Evolutionary conservation across 1,140 invertebrate species (phyloP), one percentile per base, ranked within the genome.

Genomic region (Leptinotarsa undecemlineata): DNA sequence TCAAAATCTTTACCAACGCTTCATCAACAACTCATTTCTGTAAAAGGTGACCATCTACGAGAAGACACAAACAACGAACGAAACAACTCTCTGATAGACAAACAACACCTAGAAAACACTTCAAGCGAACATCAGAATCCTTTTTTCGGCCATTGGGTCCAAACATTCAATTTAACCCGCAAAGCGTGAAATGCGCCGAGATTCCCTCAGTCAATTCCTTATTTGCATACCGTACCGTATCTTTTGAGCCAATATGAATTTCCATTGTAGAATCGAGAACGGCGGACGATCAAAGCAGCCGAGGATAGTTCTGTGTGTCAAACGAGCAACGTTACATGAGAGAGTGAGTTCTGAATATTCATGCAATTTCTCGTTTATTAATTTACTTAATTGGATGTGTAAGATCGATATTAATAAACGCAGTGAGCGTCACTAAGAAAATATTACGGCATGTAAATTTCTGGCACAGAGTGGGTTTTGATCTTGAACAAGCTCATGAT

Each of bases 181-280:
- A 57, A 57, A 57, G 51, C 51, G 17, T 57, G 51, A 57, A 57
- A 57, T 57, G 51, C 51, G 4, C 51, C 17, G 51, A 19, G 51
- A 57, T 57, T 57, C n/a, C 51, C 15, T 57, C 51, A 57, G 51
- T 57, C 51, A 57, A 57, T 57, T 57, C 51, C 17, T 15, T 57
- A 57, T 57, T 57, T 57, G 51, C 51, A 57, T 57, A 57, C 51
- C 15, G 51, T 57, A 57, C 51, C 17, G 51, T 57, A 57, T 57
- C 51, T 57, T 57, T 57, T 57, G 51, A 19, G 4, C 15, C n/a
- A 57, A n/a, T 57, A 57, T 57, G 51, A 57, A 57, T 57, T 57
- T 57, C n/a, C 14, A 57, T 57, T 57, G 51, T 57, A 57, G 51
- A 57, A 57, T 57, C 4, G n/a, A 57, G 51, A 19, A 57, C n/a